Percentiles rank a stretch among this genome's conserved stretches.
Evolutionary conservation across 2,888 invertebrate genomes (phyloP).

Genomic region (Amphipoea lucens): DNA sequence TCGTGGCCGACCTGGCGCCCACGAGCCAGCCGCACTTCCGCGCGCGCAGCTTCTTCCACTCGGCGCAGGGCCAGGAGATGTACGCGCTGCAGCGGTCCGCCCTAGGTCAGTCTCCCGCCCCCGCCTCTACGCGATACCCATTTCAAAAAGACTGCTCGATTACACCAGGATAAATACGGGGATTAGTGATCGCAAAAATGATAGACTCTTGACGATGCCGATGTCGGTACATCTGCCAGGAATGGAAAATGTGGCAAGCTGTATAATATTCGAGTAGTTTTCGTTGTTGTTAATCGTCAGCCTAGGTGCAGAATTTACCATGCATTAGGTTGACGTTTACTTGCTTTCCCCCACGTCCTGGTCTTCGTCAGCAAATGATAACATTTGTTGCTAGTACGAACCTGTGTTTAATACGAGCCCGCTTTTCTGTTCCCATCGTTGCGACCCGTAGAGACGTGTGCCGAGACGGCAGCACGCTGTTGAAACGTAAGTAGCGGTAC

Average conservation of each 20-base stretch:
- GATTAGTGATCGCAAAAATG: background rate
- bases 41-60: slow-evolving; percentile 91
- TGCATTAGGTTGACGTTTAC: slow-evolving; percentile 1
- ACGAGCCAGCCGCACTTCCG: slow-evolving; percentile 91
- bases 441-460: slow-evolving; percentile 82
- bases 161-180: background rate
- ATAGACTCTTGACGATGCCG: background rate
- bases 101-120: slow-evolving; percentile 72
- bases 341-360: slow-evolving; percentile 13
- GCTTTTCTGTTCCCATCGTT: slow-evolving; percentile 80
- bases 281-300: background rate
- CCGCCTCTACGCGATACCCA: background rate
- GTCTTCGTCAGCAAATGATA: slow-evolving; percentile 81
- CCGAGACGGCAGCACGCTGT: slow-evolving; percentile 79
- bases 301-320: background rate
- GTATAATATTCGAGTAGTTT: background rate
- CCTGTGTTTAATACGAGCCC: slow-evolving; percentile 69
- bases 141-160: slow-evolving; percentile 2
- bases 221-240: background rate
- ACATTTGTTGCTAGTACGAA: slow-evolving; percentile 71
- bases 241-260: slow-evolving; percentile 43
- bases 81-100: slow-evolving; percentile 83
- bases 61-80: slow-evolving; percentile 91
- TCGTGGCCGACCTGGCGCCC: slow-evolving; percentile 93
- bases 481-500: slow-evolving; percentile 84